Evolutionary conservation across 2,888 invertebrate genomes (phyloP), one percentile per base, ranked within the genome.

Genomic region (Clepsis dumicolana): DNA sequence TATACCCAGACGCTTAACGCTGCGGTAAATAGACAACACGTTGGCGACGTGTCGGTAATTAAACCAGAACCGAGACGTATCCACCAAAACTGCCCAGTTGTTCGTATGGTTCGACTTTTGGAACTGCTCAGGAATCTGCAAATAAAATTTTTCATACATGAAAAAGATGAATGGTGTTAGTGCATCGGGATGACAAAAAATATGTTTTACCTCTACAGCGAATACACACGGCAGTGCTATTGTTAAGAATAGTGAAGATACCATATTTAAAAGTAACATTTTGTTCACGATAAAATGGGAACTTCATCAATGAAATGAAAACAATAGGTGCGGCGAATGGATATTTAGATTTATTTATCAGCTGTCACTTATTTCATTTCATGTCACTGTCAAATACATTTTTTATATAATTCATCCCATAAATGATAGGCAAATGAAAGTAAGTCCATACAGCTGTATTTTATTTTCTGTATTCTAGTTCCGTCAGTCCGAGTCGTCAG

Each of bases 11-110:
- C 99, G 94, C 89, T 99, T 99, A 0, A 99, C 99, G 84, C 99
- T 99, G 12, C 99, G 95, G 86, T 99, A 99, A 72, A 99, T 98
- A 0, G 99, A 99, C 18, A 99, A 90, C 0, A 99, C 99, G 88
- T 99, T 99, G 3, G 99, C 99, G 32, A 99, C 99, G 95, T 99
- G 99, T 5, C 99, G 96, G 88, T 99, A 99, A 88, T 99, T 99
- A 85, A 99, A 99, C 99, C 99, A 99, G 90, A 99, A 99, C 66
- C 99, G 94, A 0, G 99, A 99, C 0, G 99, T 99, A 87, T 99
- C 99, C 0, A 99, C 99, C 64, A 99, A 90, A 14, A 99, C 99
- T 0, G 99, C 99, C 99, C 99, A 99, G 89, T 99, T 99, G 85
- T 99, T 99, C 0, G 99, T 98, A 84, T 99, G 99, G 29, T 95